These are phyloP conservation scores for Carposina sasakii DNA, from an alignment of 1,140 invertebrate genomes.

Conservation along the genomic window DNA sequence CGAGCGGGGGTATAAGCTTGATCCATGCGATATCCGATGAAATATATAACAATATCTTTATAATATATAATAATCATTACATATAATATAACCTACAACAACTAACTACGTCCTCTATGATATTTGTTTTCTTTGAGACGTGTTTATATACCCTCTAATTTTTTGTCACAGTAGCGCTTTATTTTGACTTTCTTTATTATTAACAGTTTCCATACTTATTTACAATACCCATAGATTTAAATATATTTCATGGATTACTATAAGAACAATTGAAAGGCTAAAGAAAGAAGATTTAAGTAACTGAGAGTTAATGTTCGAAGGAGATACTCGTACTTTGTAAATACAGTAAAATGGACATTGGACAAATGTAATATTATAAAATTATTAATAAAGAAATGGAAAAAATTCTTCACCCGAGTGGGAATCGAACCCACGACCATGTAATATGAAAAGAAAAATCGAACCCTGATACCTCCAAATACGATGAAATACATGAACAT, in stretches of 20 bases:
- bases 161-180: conserved; percentile 71
- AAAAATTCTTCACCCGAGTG: too few species aligned
- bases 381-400: too few species aligned
- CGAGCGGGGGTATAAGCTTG: conserved; percentile 25
- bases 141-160: conserved; percentile 61
- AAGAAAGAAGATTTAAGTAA: too few species aligned
- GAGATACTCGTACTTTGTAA: too few species aligned
- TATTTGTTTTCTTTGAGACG: conserved; percentile 63
- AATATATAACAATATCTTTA: conserved; percentile 42
- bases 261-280: conserved; percentile 34
- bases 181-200: conserved; percentile 68
- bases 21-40: conserved; percentile 32
- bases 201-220: conserved; percentile 65
- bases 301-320: too few species aligned
- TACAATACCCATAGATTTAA: conserved; percentile 41
- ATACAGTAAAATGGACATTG: too few species aligned
- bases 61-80: conserved; percentile 20
- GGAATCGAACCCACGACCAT: too few species aligned
- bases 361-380: too few species aligned
- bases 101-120: conserved; percentile 63
- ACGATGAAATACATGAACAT: conserved; percentile 59
- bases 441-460: conserved; percentile 53
- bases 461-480: conserved; percentile 69
- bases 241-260: conserved; percentile 44
- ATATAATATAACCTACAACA: conserved; percentile 59